A percentile compares a stretch with the other conserved stretches of the same genome.
phyloP scores from a whole-genome alignment of 1,140 invertebrate species.

The Drosophila pachea region DNA sequence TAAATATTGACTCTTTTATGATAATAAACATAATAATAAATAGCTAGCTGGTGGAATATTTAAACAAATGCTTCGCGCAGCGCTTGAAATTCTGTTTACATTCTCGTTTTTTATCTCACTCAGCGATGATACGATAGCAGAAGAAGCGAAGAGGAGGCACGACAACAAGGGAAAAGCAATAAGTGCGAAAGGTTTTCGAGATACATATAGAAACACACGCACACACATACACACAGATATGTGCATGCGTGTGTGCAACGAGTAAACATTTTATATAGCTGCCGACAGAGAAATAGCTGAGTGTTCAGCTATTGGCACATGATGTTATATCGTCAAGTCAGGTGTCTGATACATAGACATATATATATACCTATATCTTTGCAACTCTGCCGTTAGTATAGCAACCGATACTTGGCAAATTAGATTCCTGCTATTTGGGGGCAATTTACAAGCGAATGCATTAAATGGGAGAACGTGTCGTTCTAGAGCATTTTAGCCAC shows the following conservation, averaged over 20 bases:
- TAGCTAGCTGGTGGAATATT: slow-evolving; percentile 45
- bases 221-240: background rate
- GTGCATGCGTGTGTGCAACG: background rate
- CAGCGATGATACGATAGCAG: slow-evolving; percentile 3
- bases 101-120: slow-evolving; percentile 22
- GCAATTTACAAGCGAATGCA: no score
- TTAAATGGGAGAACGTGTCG: no score
- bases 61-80: slow-evolving; percentile 42
- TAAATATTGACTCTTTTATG: slow-evolving; percentile 49
- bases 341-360: background rate
- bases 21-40: slow-evolving; percentile 28
- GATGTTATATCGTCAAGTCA: slow-evolving; percentile 1
- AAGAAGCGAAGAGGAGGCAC: slow-evolving; percentile 2
- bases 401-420: no score
- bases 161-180: slow-evolving; percentile 12
- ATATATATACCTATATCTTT: background rate
- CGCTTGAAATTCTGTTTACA: slow-evolving; percentile 34
- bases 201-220: no score
- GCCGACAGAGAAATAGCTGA: background rate
- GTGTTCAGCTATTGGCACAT: background rate
- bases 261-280: slow-evolving; percentile 8
- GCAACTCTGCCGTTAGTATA: no score
- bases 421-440: no score
- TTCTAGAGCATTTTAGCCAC: no score
- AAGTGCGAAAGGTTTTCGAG: slow-evolving; percentile 12